Evolutionary conservation across 1,140 invertebrate species (phyloP).

Genomic region (Leptinotarsa undecemlineata): DNA sequence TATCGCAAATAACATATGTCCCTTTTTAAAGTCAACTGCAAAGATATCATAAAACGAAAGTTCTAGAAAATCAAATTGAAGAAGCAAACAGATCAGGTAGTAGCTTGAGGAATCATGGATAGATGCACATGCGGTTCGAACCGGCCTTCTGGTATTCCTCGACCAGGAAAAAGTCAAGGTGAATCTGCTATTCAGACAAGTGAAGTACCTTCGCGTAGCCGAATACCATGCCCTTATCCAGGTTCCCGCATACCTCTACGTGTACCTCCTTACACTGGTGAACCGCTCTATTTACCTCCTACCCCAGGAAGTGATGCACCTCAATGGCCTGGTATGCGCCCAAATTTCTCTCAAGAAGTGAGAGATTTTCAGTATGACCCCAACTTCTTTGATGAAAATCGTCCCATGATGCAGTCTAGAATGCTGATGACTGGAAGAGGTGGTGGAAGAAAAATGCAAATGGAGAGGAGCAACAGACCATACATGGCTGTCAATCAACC

Average conservation of each 20-base stretch:
- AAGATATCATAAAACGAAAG: too few species aligned
- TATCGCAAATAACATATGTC: too few species aligned
- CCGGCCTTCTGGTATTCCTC: background rate
- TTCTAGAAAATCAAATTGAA: too few species aligned
- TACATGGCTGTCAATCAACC: background rate
- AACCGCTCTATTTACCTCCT: background rate
- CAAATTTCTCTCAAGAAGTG: background rate
- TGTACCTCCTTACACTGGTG: background rate
- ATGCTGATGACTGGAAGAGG: background rate
- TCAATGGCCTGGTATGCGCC: constrained; percentile 1
- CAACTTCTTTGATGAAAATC: constrained; percentile 9
- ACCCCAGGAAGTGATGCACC: background rate
- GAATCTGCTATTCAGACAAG: background rate
- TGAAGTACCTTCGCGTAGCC: background rate
- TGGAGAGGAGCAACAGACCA: background rate
- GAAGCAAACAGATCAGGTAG: too few species aligned
- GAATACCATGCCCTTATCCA: background rate
- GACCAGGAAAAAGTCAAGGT: background rate
- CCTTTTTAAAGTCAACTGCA: too few species aligned
- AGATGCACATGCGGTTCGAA: background rate
- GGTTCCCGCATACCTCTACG: background rate
- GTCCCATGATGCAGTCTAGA: constrained; percentile 4
- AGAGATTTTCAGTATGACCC: background rate
- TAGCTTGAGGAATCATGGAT: too few species aligned
- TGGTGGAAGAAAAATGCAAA: background rate